These are phyloP conservation scores for Menidia beryllina DNA, from an alignment of 2,113 vertebrate genomes.

Conservation along the genomic window DNA sequence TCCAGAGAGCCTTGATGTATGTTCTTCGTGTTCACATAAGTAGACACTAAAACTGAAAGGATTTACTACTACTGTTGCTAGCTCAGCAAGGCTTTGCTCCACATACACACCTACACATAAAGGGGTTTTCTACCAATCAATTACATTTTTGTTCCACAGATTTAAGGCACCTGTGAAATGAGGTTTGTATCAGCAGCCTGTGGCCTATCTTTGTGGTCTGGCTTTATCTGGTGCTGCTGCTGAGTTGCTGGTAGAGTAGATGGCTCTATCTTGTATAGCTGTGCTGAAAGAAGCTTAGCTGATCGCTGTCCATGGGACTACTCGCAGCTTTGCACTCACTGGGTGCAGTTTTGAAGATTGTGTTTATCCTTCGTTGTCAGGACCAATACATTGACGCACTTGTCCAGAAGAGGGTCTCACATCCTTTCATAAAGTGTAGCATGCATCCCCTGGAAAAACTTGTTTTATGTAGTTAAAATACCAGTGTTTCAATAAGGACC, in stretches of 20 bases:
- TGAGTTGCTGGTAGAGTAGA: constrained; percentile 38
- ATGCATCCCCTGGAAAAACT: not conserved
- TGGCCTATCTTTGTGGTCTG: constrained; percentile 40
- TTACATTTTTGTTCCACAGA: constrained; percentile 55
- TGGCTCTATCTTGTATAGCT: constrained; percentile 49
- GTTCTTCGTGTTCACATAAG: constrained; percentile 42
- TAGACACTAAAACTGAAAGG: constrained; percentile 45
- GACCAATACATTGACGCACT: not conserved
- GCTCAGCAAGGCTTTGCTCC: constrained; percentile 19
- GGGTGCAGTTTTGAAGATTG: constrained; percentile 8
- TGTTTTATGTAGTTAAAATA: not conserved
- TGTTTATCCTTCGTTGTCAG: constrained; percentile 1
- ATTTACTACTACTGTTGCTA: constrained; percentile 58
- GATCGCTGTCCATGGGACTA: constrained; percentile 50
- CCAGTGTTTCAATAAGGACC: not conserved
- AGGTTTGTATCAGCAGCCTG: constrained; percentile 54
- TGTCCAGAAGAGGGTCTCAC: not conserved
- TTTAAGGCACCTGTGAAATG: constrained; percentile 61
- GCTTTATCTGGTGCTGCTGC: constrained; percentile 48
- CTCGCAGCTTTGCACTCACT: constrained; percentile 20
- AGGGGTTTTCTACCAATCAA: constrained; percentile 50
- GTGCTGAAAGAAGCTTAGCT: constrained; percentile 57
- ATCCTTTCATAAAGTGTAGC: not conserved
- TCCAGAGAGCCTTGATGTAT: constrained; percentile 54
- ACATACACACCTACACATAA: constrained; percentile 10